phyloP scores from a whole-genome alignment of 2,888 invertebrate genomes.

The Xestia c-nigrum region DNA sequence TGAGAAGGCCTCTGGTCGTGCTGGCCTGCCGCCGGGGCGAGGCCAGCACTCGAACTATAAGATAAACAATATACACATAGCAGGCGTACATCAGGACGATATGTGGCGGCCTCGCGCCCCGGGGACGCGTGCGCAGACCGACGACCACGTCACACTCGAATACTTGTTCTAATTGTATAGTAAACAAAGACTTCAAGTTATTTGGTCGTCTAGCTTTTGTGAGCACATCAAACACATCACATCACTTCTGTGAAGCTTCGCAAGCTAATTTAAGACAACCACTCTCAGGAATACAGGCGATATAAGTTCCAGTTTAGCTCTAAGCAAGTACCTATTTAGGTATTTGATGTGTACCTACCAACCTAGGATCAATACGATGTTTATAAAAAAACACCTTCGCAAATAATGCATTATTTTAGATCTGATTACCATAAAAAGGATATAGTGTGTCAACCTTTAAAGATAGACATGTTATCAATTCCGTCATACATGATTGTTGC shows the following conservation, averaged over 20 bases:
- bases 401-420: no score
- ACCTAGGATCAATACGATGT: no score
- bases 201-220: slow-evolving; percentile 8
- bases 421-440: no score
- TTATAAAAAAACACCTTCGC: no score
- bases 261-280: not conserved
- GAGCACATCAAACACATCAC: not conserved
- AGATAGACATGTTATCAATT: no score
- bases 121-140: not conserved
- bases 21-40: slow-evolving; percentile 27
- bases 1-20: slow-evolving; percentile 82
- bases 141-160: slow-evolving; percentile 20
- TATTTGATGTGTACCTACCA: no score
- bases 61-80: slow-evolving; percentile 62
- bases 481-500: no score
- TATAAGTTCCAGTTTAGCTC: not conserved
- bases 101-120: slow-evolving; percentile 52
- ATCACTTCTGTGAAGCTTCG: not conserved
- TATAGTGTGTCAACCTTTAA: no score
- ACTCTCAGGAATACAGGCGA: not conserved
- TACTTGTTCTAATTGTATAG: not conserved
- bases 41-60: slow-evolving; percentile 59
- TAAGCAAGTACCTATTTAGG: not conserved
- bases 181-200: not conserved
- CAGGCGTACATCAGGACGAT: slow-evolving; percentile 66